A percentile compares a stretch with the other conserved stretches of the same genome.
Evolutionary conservation across 1,140 invertebrate genomes (phyloP).

Genomic region (Pseudachorutes palmiensis): DNA sequence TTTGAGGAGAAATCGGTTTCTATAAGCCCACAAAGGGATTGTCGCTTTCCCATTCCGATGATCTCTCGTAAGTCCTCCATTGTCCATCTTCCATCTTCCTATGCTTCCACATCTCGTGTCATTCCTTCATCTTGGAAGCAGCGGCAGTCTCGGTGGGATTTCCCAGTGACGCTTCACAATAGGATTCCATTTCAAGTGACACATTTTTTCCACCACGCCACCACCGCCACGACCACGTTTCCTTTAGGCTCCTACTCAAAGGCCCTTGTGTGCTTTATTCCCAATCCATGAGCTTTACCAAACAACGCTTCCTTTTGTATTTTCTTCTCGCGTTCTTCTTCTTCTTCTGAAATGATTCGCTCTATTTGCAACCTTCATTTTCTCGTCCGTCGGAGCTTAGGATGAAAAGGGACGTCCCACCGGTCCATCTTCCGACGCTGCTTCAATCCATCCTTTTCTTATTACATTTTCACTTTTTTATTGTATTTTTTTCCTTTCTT

Average conservation of each 20-base stretch:
- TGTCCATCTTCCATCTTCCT: constrained; percentile 2
- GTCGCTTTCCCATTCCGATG: not conserved
- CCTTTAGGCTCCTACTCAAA: no score
- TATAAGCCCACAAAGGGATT: not conserved
- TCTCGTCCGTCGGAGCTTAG: constrained; percentile 12
- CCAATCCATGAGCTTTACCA: no score
- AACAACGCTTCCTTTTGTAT: no score
- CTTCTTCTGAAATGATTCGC: constrained; percentile 3
- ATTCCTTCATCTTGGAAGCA: no score
- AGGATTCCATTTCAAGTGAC: not conserved
- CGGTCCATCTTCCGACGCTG: no score
- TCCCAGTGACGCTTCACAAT: no score
- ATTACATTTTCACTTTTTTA: constrained; percentile 8
- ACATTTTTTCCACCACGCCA: no score
- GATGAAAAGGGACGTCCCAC: constrained; percentile 20
- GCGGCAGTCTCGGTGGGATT: not conserved
- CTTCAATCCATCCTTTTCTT: not conserved
- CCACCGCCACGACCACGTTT: no score
- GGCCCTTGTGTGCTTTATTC: no score
- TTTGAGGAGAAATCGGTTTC: not conserved
- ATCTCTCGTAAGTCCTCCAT: not conserved
- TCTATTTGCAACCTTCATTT: constrained; percentile 26
- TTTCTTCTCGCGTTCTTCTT: not conserved
- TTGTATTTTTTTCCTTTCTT: not conserved
- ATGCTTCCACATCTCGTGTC: no score